A percentile compares a stretch with the other conserved stretches of the same genome.
Evolutionary conservation across 2,888 invertebrate species (phyloP).

Genomic region (Platycnemis pennipes): DNA sequence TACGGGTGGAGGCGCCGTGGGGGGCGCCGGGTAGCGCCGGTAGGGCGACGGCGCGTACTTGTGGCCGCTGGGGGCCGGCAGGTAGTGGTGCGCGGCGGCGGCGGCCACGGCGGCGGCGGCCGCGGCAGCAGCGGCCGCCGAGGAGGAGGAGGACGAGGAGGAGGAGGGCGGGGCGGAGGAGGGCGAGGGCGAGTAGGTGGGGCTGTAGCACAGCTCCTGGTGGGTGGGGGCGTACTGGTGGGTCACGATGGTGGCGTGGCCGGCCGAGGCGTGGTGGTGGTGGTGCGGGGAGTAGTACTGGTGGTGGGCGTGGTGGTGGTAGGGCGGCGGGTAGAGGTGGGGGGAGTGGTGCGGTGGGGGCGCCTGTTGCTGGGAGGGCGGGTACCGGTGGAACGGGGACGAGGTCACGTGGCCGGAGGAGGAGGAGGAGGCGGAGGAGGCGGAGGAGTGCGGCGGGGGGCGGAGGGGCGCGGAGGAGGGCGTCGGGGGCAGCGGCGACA

Average conservation of each 20-base stretch:
- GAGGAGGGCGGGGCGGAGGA: slow-evolving; percentile 70
- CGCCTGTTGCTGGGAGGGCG: slow-evolving; percentile 75
- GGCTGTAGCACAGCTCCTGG: slow-evolving; percentile 78
- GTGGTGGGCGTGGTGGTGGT: slow-evolving; percentile 69
- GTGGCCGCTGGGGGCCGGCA: slow-evolving; percentile 80
- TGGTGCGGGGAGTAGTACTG: slow-evolving; percentile 62
- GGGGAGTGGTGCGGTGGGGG: slow-evolving; percentile 77
- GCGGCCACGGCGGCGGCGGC: slow-evolving; percentile 68
- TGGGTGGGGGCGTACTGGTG: slow-evolving; percentile 71
- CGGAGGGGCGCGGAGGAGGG: slow-evolving; percentile 76
- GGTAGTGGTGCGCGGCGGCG: slow-evolving; percentile 74
- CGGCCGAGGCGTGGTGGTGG: slow-evolving; percentile 69
- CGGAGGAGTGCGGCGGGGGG: slow-evolving; percentile 71
- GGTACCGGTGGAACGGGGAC: slow-evolving; percentile 76
- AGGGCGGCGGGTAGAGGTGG: slow-evolving; percentile 73
- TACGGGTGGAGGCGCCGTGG: slow-evolving; percentile 80
- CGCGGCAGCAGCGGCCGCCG: slow-evolving; percentile 71
- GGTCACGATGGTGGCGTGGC: slow-evolving; percentile 56
- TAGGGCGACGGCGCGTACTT: slow-evolving; percentile 79
- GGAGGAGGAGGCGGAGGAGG: slow-evolving; percentile 74
- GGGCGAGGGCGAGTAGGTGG: slow-evolving; percentile 75
- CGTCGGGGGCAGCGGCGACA: slow-evolving; percentile 79
- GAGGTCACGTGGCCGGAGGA: slow-evolving; percentile 77
- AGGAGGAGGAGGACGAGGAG: slow-evolving; percentile 47
- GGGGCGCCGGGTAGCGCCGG: slow-evolving; percentile 73